Evolutionary conservation across 2,797 vertebrate species (phyloP).

Genomic region (Cetoscarus ocellatus): DNA sequence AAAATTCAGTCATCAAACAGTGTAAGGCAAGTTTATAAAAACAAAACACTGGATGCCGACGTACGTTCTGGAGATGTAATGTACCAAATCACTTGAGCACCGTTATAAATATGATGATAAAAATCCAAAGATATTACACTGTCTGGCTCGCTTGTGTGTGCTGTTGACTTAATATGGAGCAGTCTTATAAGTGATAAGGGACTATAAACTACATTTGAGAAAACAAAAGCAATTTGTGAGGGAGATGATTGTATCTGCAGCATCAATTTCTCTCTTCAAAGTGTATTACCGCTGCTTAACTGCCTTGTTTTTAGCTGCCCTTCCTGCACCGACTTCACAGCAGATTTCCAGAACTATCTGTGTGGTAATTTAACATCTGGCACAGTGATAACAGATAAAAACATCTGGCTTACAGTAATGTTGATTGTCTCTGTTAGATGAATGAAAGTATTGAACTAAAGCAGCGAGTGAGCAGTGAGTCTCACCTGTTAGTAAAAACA

Average conservation of each 20-base stretch:
- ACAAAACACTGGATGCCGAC: too few species aligned
- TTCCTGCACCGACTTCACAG: not conserved
- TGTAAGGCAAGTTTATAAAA: too few species aligned
- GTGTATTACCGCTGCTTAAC: not conserved
- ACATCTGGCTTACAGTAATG: not conserved
- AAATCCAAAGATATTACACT: too few species aligned
- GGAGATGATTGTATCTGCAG: not conserved
- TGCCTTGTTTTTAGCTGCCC: not conserved
- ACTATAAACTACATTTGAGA: too few species aligned
- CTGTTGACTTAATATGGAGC: too few species aligned
- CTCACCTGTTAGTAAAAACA: conserved; percentile 39
- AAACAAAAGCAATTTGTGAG: too few species aligned
- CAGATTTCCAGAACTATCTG: not conserved
- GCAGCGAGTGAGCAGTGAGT: not conserved
- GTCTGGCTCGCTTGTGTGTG: not conserved
- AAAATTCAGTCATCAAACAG: too few species aligned
- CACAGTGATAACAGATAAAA: not conserved
- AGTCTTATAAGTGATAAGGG: too few species aligned
- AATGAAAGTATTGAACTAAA: not conserved
- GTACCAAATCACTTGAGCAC: too few species aligned
- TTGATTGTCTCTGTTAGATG: not conserved
- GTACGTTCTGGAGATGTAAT: too few species aligned
- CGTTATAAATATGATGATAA: too few species aligned
- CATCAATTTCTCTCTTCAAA: not conserved
- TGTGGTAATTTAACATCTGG: not conserved